Conservation (phyloP, 1,140 invertebrate species). For the Mylabris phalerata region DNA sequence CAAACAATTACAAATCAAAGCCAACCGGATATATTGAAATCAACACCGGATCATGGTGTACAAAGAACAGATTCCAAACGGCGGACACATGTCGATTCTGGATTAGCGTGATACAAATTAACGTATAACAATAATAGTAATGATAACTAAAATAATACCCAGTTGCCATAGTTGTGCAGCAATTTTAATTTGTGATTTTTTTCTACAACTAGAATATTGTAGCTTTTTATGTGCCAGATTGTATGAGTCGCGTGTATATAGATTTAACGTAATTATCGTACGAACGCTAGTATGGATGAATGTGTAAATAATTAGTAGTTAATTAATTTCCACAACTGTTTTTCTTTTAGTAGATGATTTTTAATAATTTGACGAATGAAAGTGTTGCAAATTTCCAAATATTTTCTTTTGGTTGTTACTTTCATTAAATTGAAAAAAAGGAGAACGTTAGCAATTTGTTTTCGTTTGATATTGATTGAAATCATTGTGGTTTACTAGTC, state of each 20-base stretch:
- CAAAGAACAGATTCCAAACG: constrained; percentile 48
- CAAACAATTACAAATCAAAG: constrained; percentile 36
- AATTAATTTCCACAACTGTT: neutral
- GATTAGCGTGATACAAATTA: constrained; percentile 44
- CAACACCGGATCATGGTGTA: constrained; percentile 66
- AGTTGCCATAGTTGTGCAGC: constrained; percentile 8
- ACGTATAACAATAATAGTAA: constrained; percentile 3
- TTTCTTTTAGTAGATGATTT: neutral
- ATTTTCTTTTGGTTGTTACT: neutral
- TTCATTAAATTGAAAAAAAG: neutral
- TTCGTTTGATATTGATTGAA: neutral
- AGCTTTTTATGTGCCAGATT: constrained; percentile 12
- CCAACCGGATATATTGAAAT: constrained; percentile 77
- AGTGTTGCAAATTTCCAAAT: constrained; percentile 3
- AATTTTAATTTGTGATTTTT: neutral
- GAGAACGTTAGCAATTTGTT: neutral
- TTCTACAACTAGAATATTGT: neutral
- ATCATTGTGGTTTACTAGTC: constrained; percentile 19
- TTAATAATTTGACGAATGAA: constrained; percentile 4
- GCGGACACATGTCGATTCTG: constrained; percentile 48
- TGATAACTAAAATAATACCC: constrained; percentile 9
- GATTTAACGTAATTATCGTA: constrained; percentile 2
- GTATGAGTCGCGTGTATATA: neutral
- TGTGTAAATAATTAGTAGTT: constrained; percentile 7
- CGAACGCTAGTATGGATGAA: neutral